Conservation (phyloP, 2,888 invertebrate genomes). For the Ctenicera cuprea region DNA sequence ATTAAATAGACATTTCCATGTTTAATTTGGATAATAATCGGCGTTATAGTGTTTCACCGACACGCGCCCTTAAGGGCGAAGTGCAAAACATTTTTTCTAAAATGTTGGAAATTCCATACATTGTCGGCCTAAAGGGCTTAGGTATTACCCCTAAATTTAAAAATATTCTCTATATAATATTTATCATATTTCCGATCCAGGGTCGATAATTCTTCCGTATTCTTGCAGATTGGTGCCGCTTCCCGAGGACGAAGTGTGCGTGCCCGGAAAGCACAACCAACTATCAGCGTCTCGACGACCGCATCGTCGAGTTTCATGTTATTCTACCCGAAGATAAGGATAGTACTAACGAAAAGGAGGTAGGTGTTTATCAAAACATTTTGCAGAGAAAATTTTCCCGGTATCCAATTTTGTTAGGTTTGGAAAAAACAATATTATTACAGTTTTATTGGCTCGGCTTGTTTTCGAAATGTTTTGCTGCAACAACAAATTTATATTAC, state of each 20-base stretch:
- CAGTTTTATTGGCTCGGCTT: too few relatives aligned
- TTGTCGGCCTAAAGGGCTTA: slow-evolving; percentile 26
- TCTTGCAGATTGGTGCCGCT: slow-evolving; percentile 68
- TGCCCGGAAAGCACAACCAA: slow-evolving; percentile 64
- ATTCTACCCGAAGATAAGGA: slow-evolving; percentile 62
- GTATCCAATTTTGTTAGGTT: too few relatives aligned
- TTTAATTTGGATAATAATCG: slow-evolving; percentile 22
- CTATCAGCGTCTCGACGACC: slow-evolving; percentile 66
- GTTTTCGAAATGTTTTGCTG: too few relatives aligned
- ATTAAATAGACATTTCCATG: slow-evolving; percentile 17
- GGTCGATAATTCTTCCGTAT: slow-evolving; percentile 15
- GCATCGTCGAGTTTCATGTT: slow-evolving; percentile 56
- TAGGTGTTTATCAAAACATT: slow-evolving; percentile 57
- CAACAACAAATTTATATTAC: too few relatives aligned
- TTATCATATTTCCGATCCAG: slow-evolving; percentile 6
- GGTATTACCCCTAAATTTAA: slow-evolving; percentile 8
- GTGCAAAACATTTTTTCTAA: slow-evolving; percentile 31
- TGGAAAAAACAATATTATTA: too few relatives aligned
- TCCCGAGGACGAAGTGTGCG: slow-evolving; percentile 67
- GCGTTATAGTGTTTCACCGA: not conserved
- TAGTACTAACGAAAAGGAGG: slow-evolving; percentile 62
- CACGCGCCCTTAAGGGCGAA: slow-evolving; percentile 20
- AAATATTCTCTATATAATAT: not conserved
- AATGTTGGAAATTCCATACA: slow-evolving; percentile 23
- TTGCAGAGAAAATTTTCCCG: not conserved